Evolutionary conservation across 2,888 invertebrate genomes (phyloP), one percentile per base, ranked within the genome.

Genomic region (Antheraea yamamai): DNA sequence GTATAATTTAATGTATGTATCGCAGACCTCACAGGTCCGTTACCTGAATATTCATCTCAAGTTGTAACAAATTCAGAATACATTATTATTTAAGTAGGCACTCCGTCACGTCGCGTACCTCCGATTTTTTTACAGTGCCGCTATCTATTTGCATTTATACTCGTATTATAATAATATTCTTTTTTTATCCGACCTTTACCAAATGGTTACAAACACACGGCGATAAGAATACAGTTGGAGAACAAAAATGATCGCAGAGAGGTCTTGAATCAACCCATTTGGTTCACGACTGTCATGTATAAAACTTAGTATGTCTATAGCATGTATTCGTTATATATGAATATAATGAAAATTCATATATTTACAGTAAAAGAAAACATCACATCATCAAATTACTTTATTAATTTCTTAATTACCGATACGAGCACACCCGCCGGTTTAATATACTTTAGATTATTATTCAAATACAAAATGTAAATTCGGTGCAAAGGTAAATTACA

Each of bases 31-130:
- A 58, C n/a, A 26, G 75, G 75, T 72, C 75, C 75, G 72, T 61
- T 39, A 72, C n/a, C 39, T 76, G 76, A 76, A 76, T 76, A 76
- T 76, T 76, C 76, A 76, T 76, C 55, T 47, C 73, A 47, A 39
- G 74, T 66, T 68, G 23, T 68, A 74, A 76, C 72, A 74, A 76
- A 74, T 74, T 72, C 76, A 47, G 74, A 74, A 64, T 76, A 76
- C 55, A 74, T 76, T 66, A 74, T 68, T 68, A 74, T 68, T 68
- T 75, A 72, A 66, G 64, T 64, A 23, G 70, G 64, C 64, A 66
- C 68, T 74, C 51, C 66, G 72, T 47, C 61, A 47, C 74, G 74
- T 39, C 26, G 14, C 16, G 70, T 39, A 70, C 70, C 70, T 70
- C 70, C n/a, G 39, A n/a, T 39, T 39, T 39, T n/a, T 70, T 70